A percentile compares a stretch with the other conserved stretches of the same genome.
Evolutionary conservation across 37 sponge, comb jelly and placozoan species (phyloP).

Genomic region (Chondrosia reniformis): DNA sequence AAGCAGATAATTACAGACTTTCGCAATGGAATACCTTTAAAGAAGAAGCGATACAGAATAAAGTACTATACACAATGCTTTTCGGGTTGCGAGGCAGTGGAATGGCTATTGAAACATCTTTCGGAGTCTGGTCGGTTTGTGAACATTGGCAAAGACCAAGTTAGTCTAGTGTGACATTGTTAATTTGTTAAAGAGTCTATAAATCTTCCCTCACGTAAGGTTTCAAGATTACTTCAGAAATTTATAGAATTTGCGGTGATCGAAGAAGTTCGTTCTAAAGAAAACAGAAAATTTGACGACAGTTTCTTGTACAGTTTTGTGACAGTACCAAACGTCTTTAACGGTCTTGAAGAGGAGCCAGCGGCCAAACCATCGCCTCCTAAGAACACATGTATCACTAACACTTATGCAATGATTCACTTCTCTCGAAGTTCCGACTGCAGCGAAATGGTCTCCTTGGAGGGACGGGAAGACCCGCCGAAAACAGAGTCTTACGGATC

Average conservation of each 20-base stretch:
- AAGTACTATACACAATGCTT: constrained; percentile 44
- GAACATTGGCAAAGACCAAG: constrained; percentile 32
- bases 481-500: not conserved
- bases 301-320: constrained; percentile 52
- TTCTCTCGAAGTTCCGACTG: not conserved
- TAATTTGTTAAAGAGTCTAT: not conserved
- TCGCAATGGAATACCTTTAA: constrained; percentile 45
- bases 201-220: constrained; percentile 22
- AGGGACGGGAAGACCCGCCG: not conserved
- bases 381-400: constrained; percentile 4
- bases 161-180: not conserved
- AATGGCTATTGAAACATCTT: constrained; percentile 57
- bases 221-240: constrained; percentile 53
- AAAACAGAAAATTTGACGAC: constrained; percentile 6
- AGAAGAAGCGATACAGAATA: constrained; percentile 39
- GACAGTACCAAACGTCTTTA: constrained; percentile 42
- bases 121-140: constrained; percentile 27
- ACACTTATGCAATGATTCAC: constrained; percentile 37
- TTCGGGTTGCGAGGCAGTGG: constrained; percentile 56
- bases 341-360: constrained; percentile 34
- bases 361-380: not conserved
- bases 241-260: constrained; percentile 54
- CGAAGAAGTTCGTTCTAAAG: constrained; percentile 35
- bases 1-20: constrained; percentile 42
- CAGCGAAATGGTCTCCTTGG: not conserved